Percentiles rank a stretch among this genome's conserved stretches.
phyloP scores from a whole-genome alignment of 2,888 invertebrate genomes.

The Coenonympha arcania region DNA sequence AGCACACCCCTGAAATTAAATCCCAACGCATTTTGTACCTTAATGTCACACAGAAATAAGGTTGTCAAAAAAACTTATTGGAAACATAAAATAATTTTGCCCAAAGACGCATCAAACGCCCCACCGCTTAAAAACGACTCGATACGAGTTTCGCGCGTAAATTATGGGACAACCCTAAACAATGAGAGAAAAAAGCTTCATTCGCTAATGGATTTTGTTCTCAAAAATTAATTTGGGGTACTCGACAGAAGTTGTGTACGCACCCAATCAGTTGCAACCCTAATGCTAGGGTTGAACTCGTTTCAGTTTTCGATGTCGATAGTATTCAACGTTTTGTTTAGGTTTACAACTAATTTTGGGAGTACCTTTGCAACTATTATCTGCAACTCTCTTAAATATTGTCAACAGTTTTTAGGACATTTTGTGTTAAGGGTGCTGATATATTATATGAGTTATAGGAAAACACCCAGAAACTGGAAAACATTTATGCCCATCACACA shows the following conservation, averaged over 20 bases:
- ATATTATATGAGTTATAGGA: too few species aligned
- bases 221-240: constrained; percentile 73
- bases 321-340: neutral
- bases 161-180: constrained; percentile 70
- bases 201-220: constrained; percentile 73
- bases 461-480: too few species aligned
- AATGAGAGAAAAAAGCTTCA: constrained; percentile 62
- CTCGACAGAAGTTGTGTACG: constrained; percentile 62
- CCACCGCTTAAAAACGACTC: constrained; percentile 65
- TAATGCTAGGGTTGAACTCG: constrained; percentile 35
- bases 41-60: constrained; percentile 28
- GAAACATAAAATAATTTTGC: constrained; percentile 21
- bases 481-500: too few species aligned
- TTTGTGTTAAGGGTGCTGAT: too few species aligned
- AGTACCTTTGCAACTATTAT: too few species aligned
- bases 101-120: constrained; percentile 56
- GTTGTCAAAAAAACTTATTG: constrained; percentile 3
- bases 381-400: too few species aligned
- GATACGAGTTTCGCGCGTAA: constrained; percentile 67
- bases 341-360: neutral
- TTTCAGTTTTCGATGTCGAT: neutral
- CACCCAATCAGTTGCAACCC: constrained; percentile 59
- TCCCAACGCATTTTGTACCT: constrained; percentile 29
- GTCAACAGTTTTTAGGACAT: too few species aligned
- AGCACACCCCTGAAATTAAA: constrained; percentile 14